Percentiles rank a stretch among this genome's conserved stretches.
Evolutionary conservation across 1,140 invertebrate genomes (phyloP).

Genomic region (Cydia splendana): DNA sequence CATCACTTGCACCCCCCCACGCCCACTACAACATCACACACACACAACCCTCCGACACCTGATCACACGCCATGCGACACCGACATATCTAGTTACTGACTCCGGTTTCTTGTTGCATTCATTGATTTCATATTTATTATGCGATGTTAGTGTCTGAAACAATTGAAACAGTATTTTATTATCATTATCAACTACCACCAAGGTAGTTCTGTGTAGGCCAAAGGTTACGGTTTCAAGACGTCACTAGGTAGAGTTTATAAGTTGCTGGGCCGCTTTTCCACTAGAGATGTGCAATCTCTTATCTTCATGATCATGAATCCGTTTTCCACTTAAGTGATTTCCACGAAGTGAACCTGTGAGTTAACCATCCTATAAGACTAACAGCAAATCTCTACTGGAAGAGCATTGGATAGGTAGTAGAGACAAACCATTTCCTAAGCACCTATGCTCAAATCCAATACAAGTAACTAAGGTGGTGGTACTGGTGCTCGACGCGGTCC

Average conservation of each 20-base stretch:
- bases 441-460: too few relatives aligned
- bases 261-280: not conserved
- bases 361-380: too few relatives aligned
- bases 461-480: too few relatives aligned
- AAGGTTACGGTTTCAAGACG: not conserved
- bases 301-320: too few relatives aligned
- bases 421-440: too few relatives aligned
- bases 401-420: too few relatives aligned
- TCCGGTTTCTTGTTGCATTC: conserved; percentile 21
- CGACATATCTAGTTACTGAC: conserved; percentile 42
- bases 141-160: conserved; percentile 18
- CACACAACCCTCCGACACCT: conserved; percentile 56
- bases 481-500: too few relatives aligned
- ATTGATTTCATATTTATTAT: conserved; percentile 29
- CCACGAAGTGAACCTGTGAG: too few relatives aligned
- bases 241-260: not conserved
- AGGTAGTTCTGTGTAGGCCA: not conserved
- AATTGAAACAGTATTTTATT: conserved; percentile 24
- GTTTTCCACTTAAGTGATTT: too few relatives aligned
- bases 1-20: conserved; percentile 62
- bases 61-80: conserved; percentile 45
- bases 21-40: conserved; percentile 41
- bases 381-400: too few relatives aligned
- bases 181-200: conserved; percentile 15
- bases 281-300: not conserved